A percentile compares a stretch with the other conserved stretches of the same genome.
These are phyloP conservation scores for Drosophila mimetica DNA, from an alignment of 2,888 invertebrate species.

Conservation along the genomic window DNA sequence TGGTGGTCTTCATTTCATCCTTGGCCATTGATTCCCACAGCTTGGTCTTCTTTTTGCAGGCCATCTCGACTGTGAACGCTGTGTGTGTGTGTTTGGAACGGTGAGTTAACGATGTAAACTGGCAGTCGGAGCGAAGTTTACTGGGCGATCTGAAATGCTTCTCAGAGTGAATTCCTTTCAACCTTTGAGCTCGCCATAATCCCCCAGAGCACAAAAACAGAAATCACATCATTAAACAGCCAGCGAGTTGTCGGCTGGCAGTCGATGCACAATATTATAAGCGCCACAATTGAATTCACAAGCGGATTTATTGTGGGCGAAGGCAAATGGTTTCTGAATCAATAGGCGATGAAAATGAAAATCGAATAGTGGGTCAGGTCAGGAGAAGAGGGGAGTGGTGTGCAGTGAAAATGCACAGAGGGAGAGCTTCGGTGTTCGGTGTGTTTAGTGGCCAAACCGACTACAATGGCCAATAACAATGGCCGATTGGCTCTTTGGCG, in stretches of 20 bases:
- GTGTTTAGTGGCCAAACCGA: slow-evolving; percentile 29
- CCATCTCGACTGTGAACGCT: slow-evolving; percentile 38
- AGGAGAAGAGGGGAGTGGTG: too few species aligned
- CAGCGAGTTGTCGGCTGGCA: slow-evolving; percentile 2
- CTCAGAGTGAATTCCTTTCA: slow-evolving; percentile 3
- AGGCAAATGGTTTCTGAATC: slow-evolving; percentile 47
- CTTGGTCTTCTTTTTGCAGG: slow-evolving; percentile 50
- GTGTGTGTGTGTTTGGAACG: not conserved
- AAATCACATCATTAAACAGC: slow-evolving; percentile 34
- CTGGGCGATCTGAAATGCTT: slow-evolving; percentile 7
- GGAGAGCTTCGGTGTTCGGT: not conserved
- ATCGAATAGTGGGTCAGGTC: slow-evolving; percentile 59
- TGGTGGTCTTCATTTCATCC: slow-evolving; percentile 60
- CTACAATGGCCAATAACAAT: slow-evolving; percentile 59
- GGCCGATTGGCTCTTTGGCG: slow-evolving; percentile 41
- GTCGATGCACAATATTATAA: slow-evolving; percentile 22
- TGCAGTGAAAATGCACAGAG: too few species aligned
- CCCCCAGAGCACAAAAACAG: slow-evolving; percentile 16
- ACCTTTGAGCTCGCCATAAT: slow-evolving; percentile 7
- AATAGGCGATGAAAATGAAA: slow-evolving; percentile 56
- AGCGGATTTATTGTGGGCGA: slow-evolving; percentile 26
- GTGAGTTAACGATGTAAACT: slow-evolving; percentile 4
- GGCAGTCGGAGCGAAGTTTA: not conserved
- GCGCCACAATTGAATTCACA: slow-evolving; percentile 40
- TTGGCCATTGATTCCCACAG: slow-evolving; percentile 48